phyloP scores from a whole-genome alignment of 2,888 invertebrate genomes.

The Polydrusus cervinus region DNA sequence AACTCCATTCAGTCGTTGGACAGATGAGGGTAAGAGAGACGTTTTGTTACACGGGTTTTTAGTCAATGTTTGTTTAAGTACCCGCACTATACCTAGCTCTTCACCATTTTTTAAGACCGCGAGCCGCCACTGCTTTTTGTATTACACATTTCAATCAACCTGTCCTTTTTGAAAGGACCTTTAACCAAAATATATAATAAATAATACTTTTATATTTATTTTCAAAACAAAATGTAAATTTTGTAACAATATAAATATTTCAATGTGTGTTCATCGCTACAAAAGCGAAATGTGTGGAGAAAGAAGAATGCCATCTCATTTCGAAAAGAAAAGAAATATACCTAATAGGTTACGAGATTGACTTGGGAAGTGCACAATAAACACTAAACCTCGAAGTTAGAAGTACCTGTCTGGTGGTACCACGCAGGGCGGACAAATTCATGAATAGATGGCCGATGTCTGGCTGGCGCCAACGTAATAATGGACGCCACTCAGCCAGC shows the following conservation, averaged over 20 bases:
- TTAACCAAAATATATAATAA: too few relatives aligned
- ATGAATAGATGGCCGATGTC: constrained; percentile 57
- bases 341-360: constrained; percentile 47
- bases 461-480: constrained; percentile 60
- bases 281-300: constrained; percentile 44
- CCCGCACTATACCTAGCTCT: too few relatives aligned
- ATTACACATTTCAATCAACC: too few relatives aligned
- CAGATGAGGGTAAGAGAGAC: too few relatives aligned
- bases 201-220: not conserved
- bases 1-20: too few relatives aligned
- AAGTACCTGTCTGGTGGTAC: constrained; percentile 56
- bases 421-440: constrained; percentile 60
- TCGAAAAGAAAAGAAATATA: constrained; percentile 41
- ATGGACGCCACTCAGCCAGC: constrained; percentile 53
- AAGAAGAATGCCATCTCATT: constrained; percentile 35
- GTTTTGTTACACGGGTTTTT: too few relatives aligned
- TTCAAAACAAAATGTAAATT: constrained; percentile 37
- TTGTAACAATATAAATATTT: not conserved
- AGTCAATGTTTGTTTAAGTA: too few relatives aligned
- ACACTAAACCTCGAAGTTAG: constrained; percentile 46
- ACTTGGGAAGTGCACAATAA: constrained; percentile 53
- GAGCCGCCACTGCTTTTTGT: too few relatives aligned
- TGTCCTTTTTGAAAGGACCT: too few relatives aligned
- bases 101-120: too few relatives aligned
- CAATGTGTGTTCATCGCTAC: constrained; percentile 36